Conservation (phyloP, 37 sponge, comb jelly and placozoan genomes). For the Bolinopsis microptera region DNA sequence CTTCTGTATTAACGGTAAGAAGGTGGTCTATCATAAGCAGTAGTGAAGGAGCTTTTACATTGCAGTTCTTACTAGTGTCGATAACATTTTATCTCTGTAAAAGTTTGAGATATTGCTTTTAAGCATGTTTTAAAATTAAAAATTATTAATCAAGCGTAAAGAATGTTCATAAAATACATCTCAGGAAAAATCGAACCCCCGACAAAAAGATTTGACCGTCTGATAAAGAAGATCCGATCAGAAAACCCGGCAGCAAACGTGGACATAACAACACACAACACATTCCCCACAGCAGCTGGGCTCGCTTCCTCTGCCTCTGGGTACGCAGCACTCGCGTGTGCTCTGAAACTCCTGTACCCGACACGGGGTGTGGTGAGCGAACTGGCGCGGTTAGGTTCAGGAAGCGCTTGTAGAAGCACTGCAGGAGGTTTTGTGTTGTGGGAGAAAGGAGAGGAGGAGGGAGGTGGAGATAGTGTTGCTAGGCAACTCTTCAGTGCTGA, state of each 20-base stretch:
- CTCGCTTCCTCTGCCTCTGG: slow-evolving; percentile 99
- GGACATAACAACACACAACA: not conserved
- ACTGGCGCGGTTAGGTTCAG: slow-evolving; percentile 84
- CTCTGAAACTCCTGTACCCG: slow-evolving; percentile 51
- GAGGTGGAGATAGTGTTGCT: slow-evolving; percentile 88
- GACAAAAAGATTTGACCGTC: not conserved
- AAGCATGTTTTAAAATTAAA: too few relatives aligned
- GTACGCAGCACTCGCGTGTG: slow-evolving; percentile 72
- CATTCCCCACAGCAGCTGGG: slow-evolving; percentile 97
- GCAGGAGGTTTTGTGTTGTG: slow-evolving; percentile 95
- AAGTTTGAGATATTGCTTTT: too few relatives aligned
- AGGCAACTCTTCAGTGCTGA: slow-evolving; percentile 76
- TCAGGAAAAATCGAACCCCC: not conserved
- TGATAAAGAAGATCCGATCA: not conserved
- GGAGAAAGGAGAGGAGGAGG: slow-evolving; percentile 78
- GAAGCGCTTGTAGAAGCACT: slow-evolving; percentile 98
- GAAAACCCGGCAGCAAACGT: not conserved
- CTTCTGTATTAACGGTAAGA: slow-evolving; percentile 33
- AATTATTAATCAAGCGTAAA: too few relatives aligned
- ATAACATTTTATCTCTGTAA: too few relatives aligned
- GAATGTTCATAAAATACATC: too few relatives aligned
- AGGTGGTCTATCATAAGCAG: not conserved
- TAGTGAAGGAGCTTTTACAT: too few relatives aligned
- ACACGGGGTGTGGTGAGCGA: not conserved
- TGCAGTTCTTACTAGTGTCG: too few relatives aligned